Conservation (phyloP, 2,113 vertebrate species). For the Sebastes schlegelii region DNA sequence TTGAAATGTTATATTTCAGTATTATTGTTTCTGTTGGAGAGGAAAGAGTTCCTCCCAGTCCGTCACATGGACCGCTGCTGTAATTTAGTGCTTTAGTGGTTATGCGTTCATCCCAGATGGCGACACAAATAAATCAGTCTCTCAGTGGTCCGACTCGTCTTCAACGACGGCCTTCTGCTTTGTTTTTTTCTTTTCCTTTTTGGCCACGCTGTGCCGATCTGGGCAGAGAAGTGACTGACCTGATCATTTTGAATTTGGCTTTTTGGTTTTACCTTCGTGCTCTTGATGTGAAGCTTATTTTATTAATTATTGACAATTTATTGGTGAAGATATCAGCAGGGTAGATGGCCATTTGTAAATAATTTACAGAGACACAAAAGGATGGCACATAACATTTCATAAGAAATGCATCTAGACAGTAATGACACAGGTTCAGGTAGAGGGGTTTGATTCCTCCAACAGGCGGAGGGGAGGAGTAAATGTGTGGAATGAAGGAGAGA, state of each 20-base stretch:
- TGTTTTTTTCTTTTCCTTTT: no score
- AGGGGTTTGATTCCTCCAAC: no score
- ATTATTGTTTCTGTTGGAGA: conserved; percentile 42
- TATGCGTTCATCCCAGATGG: conserved; percentile 31
- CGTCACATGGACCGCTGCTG: conserved; percentile 54
- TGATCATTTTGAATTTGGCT: conserved; percentile 28
- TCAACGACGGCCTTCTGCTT: no score
- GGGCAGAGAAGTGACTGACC: conserved; percentile 18
- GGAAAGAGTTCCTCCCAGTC: not conserved
- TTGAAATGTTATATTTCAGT: conserved; percentile 62
- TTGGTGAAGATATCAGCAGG: not conserved
- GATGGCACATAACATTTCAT: conserved; percentile 34
- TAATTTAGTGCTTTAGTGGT: conserved; percentile 69
- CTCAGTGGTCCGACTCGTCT: no score
- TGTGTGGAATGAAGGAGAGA: no score
- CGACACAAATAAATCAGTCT: not conserved
- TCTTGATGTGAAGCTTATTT: conserved; percentile 69
- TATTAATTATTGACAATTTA: conserved; percentile 56
- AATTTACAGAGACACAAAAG: conserved; percentile 31
- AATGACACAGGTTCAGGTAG: no score
- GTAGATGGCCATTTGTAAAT: conserved; percentile 70
- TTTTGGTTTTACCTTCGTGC: conserved; percentile 62
- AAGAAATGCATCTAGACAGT: not conserved
- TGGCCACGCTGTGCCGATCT: no score
- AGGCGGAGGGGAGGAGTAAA: no score